Evolutionary conservation across 1,140 invertebrate genomes (phyloP).

Genomic region (Pomphorhynchus laevis): DNA sequence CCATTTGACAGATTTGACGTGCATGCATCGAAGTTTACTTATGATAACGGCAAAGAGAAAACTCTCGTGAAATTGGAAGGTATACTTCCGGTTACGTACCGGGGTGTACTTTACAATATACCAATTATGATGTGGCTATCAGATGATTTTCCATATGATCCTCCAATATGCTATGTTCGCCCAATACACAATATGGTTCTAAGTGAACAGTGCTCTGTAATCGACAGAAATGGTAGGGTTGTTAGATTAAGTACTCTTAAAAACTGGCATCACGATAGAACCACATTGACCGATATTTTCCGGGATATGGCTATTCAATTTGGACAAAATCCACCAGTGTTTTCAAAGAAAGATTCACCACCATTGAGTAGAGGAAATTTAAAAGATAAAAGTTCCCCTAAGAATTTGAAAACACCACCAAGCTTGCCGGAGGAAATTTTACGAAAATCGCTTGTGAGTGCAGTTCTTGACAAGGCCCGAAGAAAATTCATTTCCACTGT

Average conservation of each 20-base stretch:
- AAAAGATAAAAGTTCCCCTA: no score
- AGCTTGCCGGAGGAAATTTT: conserved; percentile 16
- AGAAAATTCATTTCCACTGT: conserved; percentile 48
- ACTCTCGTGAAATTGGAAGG: conserved; percentile 47
- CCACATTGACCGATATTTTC: conserved; percentile 45
- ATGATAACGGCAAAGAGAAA: conserved; percentile 37
- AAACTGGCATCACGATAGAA: conserved; percentile 49
- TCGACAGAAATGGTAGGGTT: conserved; percentile 76
- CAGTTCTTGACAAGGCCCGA: conserved; percentile 62
- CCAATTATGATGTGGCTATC: conserved; percentile 74
- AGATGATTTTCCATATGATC: conserved; percentile 75
- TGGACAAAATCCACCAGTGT: conserved; percentile 71
- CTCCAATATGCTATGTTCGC: conserved; percentile 82
- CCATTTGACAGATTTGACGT: conserved; percentile 5
- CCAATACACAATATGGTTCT: conserved; percentile 77
- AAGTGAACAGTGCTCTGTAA: conserved; percentile 57
- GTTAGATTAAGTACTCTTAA: conserved; percentile 75
- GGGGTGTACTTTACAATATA: conserved; percentile 57
- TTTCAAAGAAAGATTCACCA: conserved; percentile 19
- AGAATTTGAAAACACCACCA: conserved; percentile 15
- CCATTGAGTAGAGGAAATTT: no score
- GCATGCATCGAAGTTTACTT: conserved; percentile 1
- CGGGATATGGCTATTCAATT: conserved; percentile 64
- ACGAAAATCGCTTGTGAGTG: conserved; percentile 44
- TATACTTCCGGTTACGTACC: conserved; percentile 52